A percentile compares a stretch with the other conserved stretches of the same genome.
These are phyloP conservation scores for Speoplatyrhinus poulsoni DNA, from an alignment of 2,113 vertebrate species.

Conservation along the genomic window DNA sequence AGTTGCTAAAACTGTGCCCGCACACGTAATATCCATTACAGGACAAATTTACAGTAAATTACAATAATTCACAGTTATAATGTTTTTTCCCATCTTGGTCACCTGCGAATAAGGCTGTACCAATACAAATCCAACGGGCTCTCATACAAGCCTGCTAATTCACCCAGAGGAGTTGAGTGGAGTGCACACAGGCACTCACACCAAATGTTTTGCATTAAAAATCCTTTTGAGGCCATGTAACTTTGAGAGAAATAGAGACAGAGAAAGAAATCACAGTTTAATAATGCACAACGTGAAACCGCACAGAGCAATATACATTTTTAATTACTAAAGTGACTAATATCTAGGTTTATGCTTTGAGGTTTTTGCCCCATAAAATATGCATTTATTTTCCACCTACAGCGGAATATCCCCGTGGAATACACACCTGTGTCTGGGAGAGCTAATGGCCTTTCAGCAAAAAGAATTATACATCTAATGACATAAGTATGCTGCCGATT, in stretches of 20 bases:
- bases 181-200: constrained; percentile 84
- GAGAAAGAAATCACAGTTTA: constrained; percentile 84
- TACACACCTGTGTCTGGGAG: constrained; percentile 87
- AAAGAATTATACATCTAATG: constrained; percentile 70
- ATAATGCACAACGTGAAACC: constrained; percentile 94
- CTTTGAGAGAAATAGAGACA: constrained; percentile 79
- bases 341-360: constrained; percentile 98
- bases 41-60: constrained; percentile 16
- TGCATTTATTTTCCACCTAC: constrained; percentile 92
- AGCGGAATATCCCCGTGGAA: constrained; percentile 80
- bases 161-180: constrained; percentile 87
- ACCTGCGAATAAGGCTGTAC: constrained; percentile 54
- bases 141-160: constrained; percentile 90
- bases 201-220: constrained; percentile 96
- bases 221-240: constrained; percentile 96
- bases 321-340: constrained; percentile 99
- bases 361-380: constrained; percentile 99
- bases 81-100: constrained; percentile 17
- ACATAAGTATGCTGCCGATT: constrained; percentile 48
- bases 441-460: constrained; percentile 77
- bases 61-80: background rate
- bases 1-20: background rate
- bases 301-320: constrained; percentile 98
- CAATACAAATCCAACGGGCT: constrained; percentile 72
- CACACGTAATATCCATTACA: background rate